Evolutionary conservation across 2,888 invertebrate species (phyloP).

Genomic region (Flexamia atlantica): DNA sequence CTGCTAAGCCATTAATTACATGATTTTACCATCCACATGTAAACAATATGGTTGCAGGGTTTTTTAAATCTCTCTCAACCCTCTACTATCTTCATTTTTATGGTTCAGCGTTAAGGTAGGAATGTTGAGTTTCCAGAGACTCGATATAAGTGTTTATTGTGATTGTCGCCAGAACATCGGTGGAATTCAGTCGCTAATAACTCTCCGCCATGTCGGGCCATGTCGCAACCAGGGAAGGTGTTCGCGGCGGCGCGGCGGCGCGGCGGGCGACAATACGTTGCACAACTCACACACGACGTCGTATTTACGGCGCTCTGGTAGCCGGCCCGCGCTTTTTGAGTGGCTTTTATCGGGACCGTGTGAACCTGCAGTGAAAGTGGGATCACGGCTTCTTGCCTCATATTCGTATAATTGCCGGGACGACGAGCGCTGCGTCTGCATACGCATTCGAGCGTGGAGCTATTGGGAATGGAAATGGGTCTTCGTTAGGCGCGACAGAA

Average conservation of each 20-base stretch:
- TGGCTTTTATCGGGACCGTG: conserved; percentile 54
- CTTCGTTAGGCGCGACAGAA: background rate
- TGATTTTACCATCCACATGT: too few relatives aligned
- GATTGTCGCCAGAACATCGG: background rate
- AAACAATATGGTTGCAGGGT: too few relatives aligned
- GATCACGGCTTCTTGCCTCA: conserved; percentile 51
- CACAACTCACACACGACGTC: conserved; percentile 32
- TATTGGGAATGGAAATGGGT: background rate
- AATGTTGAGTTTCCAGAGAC: too few relatives aligned
- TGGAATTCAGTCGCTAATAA: too few relatives aligned
- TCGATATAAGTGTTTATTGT: too few relatives aligned
- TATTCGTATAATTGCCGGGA: conserved; percentile 53
- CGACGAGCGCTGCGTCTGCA: conserved; percentile 35
- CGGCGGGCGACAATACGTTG: conserved; percentile 36
- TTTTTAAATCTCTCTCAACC: too few relatives aligned
- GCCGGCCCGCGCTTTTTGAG: conserved; percentile 49
- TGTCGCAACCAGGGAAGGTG: too few relatives aligned
- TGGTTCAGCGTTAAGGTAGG: too few relatives aligned
- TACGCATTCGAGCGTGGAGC: background rate
- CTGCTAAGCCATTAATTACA: too few relatives aligned
- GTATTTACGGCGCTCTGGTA: conserved; percentile 29
- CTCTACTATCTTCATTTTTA: too few relatives aligned
- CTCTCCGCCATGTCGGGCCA: too few relatives aligned
- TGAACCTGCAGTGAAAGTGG: conserved; percentile 43
- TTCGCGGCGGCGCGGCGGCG: background rate